Conservation (phyloP, 2,113 vertebrate genomes). For the Trochalopteron elliotii region DNA sequence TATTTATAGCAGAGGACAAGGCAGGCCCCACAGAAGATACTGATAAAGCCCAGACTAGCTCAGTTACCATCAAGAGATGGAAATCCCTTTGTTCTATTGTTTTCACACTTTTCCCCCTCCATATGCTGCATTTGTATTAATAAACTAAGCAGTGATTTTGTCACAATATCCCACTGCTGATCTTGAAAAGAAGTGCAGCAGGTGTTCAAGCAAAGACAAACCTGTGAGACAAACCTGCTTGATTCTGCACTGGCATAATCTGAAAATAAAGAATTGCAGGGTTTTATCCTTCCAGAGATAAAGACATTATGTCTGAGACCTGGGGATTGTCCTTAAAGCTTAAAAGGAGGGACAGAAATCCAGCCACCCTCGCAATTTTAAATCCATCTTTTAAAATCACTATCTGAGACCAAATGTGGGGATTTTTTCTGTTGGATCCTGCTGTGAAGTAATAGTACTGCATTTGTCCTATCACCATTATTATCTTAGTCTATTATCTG, state of each 20-base stretch:
- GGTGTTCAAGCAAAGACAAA: neutral
- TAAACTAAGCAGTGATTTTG: neutral
- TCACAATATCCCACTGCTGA: neutral
- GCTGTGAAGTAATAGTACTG: neutral
- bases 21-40: neutral
- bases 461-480: neutral
- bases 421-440: neutral
- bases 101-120: neutral
- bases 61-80: neutral
- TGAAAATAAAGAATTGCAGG: neutral
- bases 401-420: neutral
- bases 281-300: neutral
- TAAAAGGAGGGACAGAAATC: neutral
- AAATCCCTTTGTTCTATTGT: neutral
- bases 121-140: neutral
- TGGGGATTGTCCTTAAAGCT: neutral
- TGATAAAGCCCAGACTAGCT: neutral
- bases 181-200: neutral
- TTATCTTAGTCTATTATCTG: neutral
- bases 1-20: neutral
- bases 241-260: neutral
- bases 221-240: neutral
- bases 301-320: neutral
- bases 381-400: neutral
- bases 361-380: neutral